Conservation (phyloP, 1,140 invertebrate species). For the Eufriesea mexicana region DNA sequence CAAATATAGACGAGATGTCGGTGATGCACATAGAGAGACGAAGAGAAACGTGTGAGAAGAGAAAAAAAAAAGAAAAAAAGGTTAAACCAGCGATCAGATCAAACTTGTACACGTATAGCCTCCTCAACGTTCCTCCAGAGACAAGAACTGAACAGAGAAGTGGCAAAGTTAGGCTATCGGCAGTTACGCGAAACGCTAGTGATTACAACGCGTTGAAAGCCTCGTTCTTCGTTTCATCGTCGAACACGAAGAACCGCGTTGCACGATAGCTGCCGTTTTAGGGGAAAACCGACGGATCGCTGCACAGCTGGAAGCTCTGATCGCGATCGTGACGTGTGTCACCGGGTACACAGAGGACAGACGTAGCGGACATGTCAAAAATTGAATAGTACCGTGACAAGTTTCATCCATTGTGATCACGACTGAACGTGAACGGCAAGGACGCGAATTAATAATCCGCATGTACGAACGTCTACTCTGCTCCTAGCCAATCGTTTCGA, state of each 20-base stretch:
- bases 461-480: background rate
- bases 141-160: background rate
- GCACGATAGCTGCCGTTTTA: background rate
- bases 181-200: background rate
- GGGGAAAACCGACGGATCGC: background rate
- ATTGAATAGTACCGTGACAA: background rate
- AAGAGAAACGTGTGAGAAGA: too few relatives aligned
- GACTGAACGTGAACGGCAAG: constrained; percentile 2
- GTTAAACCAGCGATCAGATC: background rate
- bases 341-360: background rate
- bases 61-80: background rate
- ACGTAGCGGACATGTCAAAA: background rate
- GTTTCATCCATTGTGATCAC: background rate
- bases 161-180: constrained; percentile 8
- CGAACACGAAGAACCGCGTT: background rate
- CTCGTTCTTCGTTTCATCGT: constrained; percentile 2
- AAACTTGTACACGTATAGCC: background rate
- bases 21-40: background rate
- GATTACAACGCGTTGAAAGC: background rate
- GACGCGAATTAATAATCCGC: constrained; percentile 9
- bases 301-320: background rate
- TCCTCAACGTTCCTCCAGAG: too few relatives aligned
- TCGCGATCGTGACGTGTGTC: background rate
- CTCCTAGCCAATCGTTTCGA: constrained; percentile 4
- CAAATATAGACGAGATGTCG: background rate